Conservation (phyloP, 2,113 vertebrate species). For the Silurus asotus region DNA sequence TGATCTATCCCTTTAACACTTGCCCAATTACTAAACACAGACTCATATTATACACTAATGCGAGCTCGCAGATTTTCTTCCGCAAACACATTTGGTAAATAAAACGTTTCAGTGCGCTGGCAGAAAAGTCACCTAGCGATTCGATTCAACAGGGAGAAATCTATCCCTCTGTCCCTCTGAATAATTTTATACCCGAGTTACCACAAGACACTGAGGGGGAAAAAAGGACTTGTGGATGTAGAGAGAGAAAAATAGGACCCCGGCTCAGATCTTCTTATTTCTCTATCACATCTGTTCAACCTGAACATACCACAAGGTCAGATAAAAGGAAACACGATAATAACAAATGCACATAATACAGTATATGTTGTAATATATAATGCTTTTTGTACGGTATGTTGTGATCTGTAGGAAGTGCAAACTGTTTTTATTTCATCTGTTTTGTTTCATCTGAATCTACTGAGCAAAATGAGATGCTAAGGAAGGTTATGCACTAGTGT, state of each 20-base stretch:
- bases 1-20: constrained; percentile 33
- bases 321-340: not conserved
- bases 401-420: not conserved
- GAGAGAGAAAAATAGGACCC: constrained; percentile 14
- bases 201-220: constrained; percentile 63
- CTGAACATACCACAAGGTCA: not conserved
- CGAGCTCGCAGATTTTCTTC: not conserved
- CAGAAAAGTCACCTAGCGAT: constrained; percentile 62
- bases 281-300: not conserved
- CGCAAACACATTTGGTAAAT: constrained; percentile 49
- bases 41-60: not conserved
- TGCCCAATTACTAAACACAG: constrained; percentile 27
- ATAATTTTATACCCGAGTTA: constrained; percentile 79
- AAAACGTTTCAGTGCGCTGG: constrained; percentile 68
- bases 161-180: constrained; percentile 74
- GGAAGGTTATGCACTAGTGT: not conserved
- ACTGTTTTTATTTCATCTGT: not conserved
- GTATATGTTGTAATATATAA: not conserved
- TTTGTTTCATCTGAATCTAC: not conserved
- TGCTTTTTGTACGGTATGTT: not conserved
- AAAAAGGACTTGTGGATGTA: not conserved
- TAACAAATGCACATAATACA: not conserved
- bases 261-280: not conserved
- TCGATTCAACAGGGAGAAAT: constrained; percentile 75
- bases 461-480: not conserved